These are phyloP conservation scores for Hedychridium roseum DNA, from an alignment of 2,888 invertebrate species.

Conservation along the genomic window DNA sequence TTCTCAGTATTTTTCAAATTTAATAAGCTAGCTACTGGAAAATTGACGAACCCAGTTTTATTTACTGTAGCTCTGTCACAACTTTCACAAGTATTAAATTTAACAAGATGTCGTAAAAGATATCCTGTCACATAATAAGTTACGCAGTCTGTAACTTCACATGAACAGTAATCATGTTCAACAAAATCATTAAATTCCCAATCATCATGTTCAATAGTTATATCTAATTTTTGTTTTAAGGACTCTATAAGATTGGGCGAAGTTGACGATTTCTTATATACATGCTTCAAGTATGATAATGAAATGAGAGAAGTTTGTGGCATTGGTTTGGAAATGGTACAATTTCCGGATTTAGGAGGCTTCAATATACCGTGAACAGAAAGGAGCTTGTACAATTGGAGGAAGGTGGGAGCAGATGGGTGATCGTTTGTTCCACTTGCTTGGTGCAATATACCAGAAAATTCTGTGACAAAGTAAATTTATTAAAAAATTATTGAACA, in stretches of 20 bases:
- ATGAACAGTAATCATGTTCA: constrained; percentile 10
- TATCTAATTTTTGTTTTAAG: constrained; percentile 8
- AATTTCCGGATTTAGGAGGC: constrained; percentile 15
- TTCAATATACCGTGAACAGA: constrained; percentile 13
- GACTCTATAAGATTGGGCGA: neutral
- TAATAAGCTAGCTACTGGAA: neutral
- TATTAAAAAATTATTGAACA: neutral
- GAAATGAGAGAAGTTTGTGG: constrained; percentile 1
- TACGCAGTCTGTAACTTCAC: constrained; percentile 6
- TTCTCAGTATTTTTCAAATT: neutral
- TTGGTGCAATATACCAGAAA: constrained; percentile 15
- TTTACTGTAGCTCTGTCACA: neutral
- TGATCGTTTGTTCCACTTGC: constrained; percentile 15
- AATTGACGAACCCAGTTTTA: constrained; percentile 4
- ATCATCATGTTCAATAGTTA: constrained; percentile 5
- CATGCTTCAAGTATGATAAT: constrained; percentile 5
- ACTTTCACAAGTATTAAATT: constrained; percentile 6
- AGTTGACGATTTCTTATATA: constrained; percentile 3
- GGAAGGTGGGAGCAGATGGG: constrained; percentile 9
- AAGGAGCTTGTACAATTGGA: constrained; percentile 15
- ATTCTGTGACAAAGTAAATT: too few species aligned
- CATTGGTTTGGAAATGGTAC: constrained; percentile 1
- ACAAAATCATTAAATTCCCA: constrained; percentile 12
- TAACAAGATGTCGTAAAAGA: constrained; percentile 2
- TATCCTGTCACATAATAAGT: constrained; percentile 18